Conservation (phyloP, 2,113 vertebrate species). For the Mohoua ochrocephala region DNA sequence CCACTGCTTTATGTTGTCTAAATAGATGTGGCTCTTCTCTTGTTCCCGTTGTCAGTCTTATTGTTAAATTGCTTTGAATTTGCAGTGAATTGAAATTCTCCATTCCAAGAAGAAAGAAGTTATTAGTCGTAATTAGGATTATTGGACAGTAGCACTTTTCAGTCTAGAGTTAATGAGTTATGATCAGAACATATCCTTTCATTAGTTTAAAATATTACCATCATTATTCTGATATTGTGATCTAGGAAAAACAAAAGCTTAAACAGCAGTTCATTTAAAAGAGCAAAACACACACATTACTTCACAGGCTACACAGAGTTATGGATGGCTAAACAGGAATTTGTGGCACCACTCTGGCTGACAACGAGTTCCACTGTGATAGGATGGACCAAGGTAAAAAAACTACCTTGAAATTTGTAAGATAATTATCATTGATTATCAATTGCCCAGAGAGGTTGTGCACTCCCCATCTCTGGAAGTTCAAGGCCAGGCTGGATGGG, state of each 20-base stretch:
- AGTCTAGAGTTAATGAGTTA: not conserved
- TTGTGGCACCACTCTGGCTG: not conserved
- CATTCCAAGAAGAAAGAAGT: not conserved
- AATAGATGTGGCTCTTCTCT: conserved; percentile 15
- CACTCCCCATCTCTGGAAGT: not conserved
- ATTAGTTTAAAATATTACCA: not conserved
- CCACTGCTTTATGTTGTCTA: not conserved
- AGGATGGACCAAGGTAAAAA: not conserved
- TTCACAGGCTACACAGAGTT: not conserved
- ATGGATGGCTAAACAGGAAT: not conserved
- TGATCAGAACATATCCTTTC: not conserved
- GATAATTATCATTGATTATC: not conserved
- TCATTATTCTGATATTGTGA: not conserved
- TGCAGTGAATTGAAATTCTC: not conserved
- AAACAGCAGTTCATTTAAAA: not conserved
- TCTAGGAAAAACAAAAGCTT: not conserved
- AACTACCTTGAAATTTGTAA: rapidly evolving
- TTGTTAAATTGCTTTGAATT: conserved; percentile 22
- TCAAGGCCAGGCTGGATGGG: not conserved
- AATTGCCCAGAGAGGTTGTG: not conserved
- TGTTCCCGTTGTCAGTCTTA: not conserved
- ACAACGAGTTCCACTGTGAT: not conserved
- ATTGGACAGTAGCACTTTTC: not conserved
- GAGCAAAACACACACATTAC: not conserved
- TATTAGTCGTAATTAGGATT: conserved; percentile 6